A percentile compares a stretch with the other conserved stretches of the same genome.
Conservation (phyloP, 2,113 vertebrate genomes). For the Lycaon pictus region DNA sequence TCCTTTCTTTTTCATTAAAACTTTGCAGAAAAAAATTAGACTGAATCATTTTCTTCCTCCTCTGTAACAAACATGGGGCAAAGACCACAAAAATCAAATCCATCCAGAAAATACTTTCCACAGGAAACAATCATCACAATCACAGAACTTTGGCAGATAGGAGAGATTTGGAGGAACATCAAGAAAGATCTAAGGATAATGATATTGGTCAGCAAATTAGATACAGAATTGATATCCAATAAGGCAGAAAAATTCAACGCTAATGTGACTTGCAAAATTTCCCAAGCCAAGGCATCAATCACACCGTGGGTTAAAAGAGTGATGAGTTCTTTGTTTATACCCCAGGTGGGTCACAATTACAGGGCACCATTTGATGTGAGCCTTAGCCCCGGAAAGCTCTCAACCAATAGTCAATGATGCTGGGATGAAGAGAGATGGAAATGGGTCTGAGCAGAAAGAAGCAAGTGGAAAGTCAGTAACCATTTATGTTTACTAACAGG, state of each 20-base stretch:
- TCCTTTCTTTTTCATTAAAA: slow-evolving; percentile 13
- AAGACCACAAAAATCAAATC: slow-evolving; percentile 58
- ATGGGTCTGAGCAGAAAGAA: background rate
- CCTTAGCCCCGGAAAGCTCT: background rate
- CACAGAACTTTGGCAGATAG: slow-evolving; percentile 63
- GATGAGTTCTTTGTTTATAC: background rate
- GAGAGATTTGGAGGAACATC: slow-evolving; percentile 75
- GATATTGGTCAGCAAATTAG: slow-evolving; percentile 73
- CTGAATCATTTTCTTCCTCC: background rate
- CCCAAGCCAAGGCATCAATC: background rate
- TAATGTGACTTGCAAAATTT: slow-evolving; percentile 27
- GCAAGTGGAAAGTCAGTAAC: too few relatives aligned
- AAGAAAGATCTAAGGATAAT: slow-evolving; percentile 71
- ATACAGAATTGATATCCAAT: background rate
- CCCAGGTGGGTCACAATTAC: background rate
- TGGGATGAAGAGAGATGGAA: background rate
- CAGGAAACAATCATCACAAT: slow-evolving; percentile 64
- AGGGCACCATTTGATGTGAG: background rate
- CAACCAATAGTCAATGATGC: background rate
- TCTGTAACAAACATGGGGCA: slow-evolving; percentile 40
- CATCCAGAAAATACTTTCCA: slow-evolving; percentile 59
- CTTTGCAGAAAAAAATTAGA: slow-evolving; percentile 44
- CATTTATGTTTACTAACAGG: background rate
- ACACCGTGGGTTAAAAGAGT: background rate
- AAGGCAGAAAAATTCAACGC: slow-evolving; percentile 10